Conservation (phyloP, 2,113 vertebrate genomes). For the Oriolus oriolus region DNA sequence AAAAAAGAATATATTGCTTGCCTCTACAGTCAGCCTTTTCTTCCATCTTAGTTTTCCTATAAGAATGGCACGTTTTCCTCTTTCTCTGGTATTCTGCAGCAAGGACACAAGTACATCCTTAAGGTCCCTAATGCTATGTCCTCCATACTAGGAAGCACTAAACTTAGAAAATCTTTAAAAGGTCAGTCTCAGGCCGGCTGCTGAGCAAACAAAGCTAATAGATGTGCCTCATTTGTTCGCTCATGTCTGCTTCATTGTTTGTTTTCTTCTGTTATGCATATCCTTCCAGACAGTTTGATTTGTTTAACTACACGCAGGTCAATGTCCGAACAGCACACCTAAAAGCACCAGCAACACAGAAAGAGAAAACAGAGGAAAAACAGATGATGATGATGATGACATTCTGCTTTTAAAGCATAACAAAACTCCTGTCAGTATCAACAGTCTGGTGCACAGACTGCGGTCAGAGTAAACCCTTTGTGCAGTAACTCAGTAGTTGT, state of each 20-base stretch:
- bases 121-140: not conserved
- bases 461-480: not conserved
- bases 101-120: not conserved
- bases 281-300: not conserved
- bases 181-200: not conserved
- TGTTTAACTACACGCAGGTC: not conserved
- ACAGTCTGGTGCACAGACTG: not conserved
- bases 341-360: not conserved
- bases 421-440: not conserved
- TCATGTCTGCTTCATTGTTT: not conserved
- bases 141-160: not conserved
- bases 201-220: not conserved
- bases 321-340: not conserved
- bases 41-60: not conserved
- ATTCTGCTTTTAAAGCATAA: not conserved
- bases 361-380: not conserved
- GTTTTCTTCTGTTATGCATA: not conserved
- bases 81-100: not conserved
- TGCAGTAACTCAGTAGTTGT: not conserved
- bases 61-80: not conserved
- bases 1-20: not conserved
- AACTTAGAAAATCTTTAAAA: not conserved
- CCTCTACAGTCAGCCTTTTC: not conserved
- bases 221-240: not conserved
- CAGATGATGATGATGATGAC: not conserved